A percentile compares a stretch with the other conserved stretches of the same genome.
Conservation (phyloP, 1,140 invertebrate species). For the Euborellia annulipes region DNA sequence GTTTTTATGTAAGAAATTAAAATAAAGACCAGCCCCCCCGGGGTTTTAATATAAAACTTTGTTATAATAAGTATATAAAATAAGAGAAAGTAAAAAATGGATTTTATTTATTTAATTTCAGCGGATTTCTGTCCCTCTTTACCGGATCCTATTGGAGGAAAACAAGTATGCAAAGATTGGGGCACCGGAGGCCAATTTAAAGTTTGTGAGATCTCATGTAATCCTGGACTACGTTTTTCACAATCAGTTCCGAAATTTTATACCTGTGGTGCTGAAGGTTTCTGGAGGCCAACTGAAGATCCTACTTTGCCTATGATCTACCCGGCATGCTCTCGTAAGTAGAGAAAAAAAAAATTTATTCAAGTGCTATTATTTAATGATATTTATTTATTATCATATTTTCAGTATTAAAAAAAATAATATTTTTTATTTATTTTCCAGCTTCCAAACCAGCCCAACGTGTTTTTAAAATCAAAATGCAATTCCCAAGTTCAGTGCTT, state of each 20-base stretch:
- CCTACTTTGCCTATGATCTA: conserved; percentile 66
- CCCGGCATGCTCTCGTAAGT: conserved; percentile 74
- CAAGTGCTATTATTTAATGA: no score
- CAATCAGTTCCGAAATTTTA: conserved; percentile 86
- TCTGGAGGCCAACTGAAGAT: conserved; percentile 53
- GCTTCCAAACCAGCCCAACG: conserved; percentile 70
- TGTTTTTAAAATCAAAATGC: conserved; percentile 82
- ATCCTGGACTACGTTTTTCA: conserved; percentile 72
- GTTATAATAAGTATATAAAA: conserved; percentile 8
- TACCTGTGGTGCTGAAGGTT: conserved; percentile 76
- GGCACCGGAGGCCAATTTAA: conserved; percentile 90
- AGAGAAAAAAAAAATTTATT: no score
- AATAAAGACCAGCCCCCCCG: no score
- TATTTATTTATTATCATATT: no score
- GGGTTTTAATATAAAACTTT: conserved; percentile 1
- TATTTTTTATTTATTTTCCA: conserved; percentile 25
- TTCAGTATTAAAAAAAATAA: no score
- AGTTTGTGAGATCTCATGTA: conserved; percentile 78
- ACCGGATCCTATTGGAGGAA: conserved; percentile 74
- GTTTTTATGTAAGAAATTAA: no score
- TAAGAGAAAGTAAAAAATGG: no score
- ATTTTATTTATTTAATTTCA: conserved; percentile 28
- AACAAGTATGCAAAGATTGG: conserved; percentile 87
- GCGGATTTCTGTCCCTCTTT: conserved; percentile 81
- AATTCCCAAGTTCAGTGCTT: conserved; percentile 82